Evolutionary conservation across 2,888 invertebrate species (phyloP), one percentile per base, ranked within the genome.

Genomic region (Acanthococcus lagerstroemiae): DNA sequence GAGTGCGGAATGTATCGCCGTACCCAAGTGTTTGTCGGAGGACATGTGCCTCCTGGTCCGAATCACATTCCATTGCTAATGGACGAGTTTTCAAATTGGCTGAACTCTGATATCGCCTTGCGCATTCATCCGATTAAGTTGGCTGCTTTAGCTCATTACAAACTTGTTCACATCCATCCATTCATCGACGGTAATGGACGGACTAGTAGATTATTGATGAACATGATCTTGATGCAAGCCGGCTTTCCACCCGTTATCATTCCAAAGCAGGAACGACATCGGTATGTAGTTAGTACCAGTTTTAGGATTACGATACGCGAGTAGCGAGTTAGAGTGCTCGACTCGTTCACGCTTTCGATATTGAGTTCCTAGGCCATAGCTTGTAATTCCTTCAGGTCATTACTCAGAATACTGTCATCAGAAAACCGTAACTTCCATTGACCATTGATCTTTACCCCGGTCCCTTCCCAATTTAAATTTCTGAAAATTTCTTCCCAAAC

Each of bases 111-210:
- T 70, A 86, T 87, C 74, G 89, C 91, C 7, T 77, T 87, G 69
- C 84, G 85, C 48, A 79, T 95, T 77, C 95, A 95, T 80, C 93
- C 95, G 21, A 88, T 95, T 4, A 84, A 86, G 83, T 89, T 90
- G 74, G 95, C 96, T 58, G 96, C 97, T 0, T 78, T 96, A 63
- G 95, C 95, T 0, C 97, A 97, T 78, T 97, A 96, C 78, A 95
- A 95, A 78, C 77, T 97, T 52, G 97, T 97, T 0, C 90, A 90
- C 74, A 95, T 97, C 71, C 97, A 97, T 79, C 97, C 97, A 0
- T 97, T 97, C 78, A 83, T 88, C 2, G 96, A 97, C 77, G 96
- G 97, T 55, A 97, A 97, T 74, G 97, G 96, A 0, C 83, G 97
- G 73, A 96, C 96, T 0, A 93, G 95, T 15, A 82, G 97, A 26